phyloP scores from a whole-genome alignment of 2,888 invertebrate genomes.

The Nipponacmea schrenckii region DNA sequence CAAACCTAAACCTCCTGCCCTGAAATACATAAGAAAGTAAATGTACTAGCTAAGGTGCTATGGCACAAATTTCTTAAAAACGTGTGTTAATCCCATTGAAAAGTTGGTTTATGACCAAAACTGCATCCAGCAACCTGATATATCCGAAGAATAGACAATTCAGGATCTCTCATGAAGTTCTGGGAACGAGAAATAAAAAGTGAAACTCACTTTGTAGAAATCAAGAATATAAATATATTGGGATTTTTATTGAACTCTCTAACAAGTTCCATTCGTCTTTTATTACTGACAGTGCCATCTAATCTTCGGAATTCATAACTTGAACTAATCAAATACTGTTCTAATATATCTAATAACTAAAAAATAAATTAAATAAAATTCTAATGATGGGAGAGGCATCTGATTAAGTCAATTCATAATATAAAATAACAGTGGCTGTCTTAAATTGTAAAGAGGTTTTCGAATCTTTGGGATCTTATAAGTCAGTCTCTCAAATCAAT shows the following conservation, averaged over 20 bases:
- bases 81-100: neutral
- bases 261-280: constrained; percentile 51
- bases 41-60: too few species aligned
- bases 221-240: constrained; percentile 61
- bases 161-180: too few species aligned
- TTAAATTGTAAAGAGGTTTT: too few species aligned
- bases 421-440: too few species aligned
- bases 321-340: constrained; percentile 59
- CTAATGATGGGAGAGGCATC: too few species aligned
- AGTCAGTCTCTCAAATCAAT: too few species aligned
- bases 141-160: too few species aligned
- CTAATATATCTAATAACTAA: constrained; percentile 60
- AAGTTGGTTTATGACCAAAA: neutral
- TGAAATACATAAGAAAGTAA: constrained; percentile 29
- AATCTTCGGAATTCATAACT: constrained; percentile 61
- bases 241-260: constrained; percentile 61
- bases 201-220: constrained; percentile 61
- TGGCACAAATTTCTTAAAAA: too few species aligned
- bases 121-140: neutral
- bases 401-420: too few species aligned
- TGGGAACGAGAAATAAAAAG: too few species aligned
- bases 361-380: constrained; percentile 23
- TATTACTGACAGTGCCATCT: constrained; percentile 57
- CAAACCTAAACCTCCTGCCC: constrained; percentile 66
- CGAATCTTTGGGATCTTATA: too few species aligned